phyloP scores from a whole-genome alignment of 2,888 invertebrate genomes.

The Megaustenia siamemsis region DNA sequence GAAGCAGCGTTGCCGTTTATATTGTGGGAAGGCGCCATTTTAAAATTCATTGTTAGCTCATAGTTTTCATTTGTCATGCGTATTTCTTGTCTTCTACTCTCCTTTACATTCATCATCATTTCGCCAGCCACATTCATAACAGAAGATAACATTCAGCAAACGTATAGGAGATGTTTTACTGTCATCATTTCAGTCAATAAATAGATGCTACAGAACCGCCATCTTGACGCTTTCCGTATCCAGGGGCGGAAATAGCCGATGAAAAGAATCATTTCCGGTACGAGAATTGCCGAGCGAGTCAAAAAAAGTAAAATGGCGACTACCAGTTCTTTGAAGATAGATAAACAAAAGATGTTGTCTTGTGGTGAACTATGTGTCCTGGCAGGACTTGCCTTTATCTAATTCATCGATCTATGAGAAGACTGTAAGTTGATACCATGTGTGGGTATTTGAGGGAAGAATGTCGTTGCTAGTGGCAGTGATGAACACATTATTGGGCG shows the following conservation, averaged over 20 bases:
- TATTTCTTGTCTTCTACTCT: conserved; percentile 26
- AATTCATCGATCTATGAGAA: background rate
- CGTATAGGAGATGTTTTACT: background rate
- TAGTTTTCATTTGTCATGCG: background rate
- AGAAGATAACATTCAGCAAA: background rate
- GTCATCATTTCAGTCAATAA: background rate
- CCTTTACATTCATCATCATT: conserved; percentile 63
- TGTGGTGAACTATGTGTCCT: conserved; percentile 7
- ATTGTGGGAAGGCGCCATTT: background rate
- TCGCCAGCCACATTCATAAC: conserved; percentile 60
- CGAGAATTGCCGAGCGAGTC: conserved; percentile 53
- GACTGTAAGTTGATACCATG: background rate
- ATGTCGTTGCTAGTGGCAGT: too few relatives aligned
- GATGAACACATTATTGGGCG: too few relatives aligned
- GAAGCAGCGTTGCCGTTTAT: too few relatives aligned
- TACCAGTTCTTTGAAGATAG: conserved; percentile 54
- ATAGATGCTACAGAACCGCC: conserved; percentile 57
- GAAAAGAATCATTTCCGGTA: conserved; percentile 43
- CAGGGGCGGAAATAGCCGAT: conserved; percentile 64
- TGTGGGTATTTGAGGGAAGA: background rate
- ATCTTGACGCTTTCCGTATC: conserved; percentile 75
- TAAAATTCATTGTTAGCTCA: background rate
- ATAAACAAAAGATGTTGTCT: conserved; percentile 55
- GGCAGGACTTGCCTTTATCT: background rate
- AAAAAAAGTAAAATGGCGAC: conserved; percentile 59